Percentiles rank a stretch among this genome's conserved stretches.
Conservation (phyloP, 2,797 vertebrate species). For the Rhinoraja longicauda region DNA sequence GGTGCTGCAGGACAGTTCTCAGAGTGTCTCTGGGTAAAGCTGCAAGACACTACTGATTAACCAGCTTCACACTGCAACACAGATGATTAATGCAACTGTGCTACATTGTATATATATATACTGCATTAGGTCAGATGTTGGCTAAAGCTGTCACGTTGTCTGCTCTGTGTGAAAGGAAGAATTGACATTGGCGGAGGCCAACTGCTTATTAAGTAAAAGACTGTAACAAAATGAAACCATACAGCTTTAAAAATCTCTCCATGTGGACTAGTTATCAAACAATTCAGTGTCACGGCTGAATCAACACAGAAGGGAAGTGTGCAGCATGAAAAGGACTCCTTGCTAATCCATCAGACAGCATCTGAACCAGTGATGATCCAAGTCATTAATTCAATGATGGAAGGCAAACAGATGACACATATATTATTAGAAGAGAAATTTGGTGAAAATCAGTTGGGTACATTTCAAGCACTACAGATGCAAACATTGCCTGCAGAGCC, state of each 20-base stretch:
- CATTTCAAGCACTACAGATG: conserved; percentile 8
- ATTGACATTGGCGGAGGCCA: neutral
- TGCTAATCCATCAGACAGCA: conserved; percentile 25
- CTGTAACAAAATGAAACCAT: neutral
- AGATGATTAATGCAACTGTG: conserved; percentile 18
- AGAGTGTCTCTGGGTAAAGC: neutral
- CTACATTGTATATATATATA: neutral
- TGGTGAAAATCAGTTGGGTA: conserved; percentile 15
- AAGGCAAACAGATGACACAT: conserved; percentile 29
- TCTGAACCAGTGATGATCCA: conserved; percentile 29
- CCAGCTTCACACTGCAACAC: neutral
- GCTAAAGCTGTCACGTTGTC: neutral
- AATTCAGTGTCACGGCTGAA: conserved; percentile 24
- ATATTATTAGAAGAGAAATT: conserved; percentile 18
- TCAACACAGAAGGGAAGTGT: conserved; percentile 22
- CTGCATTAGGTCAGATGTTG: neutral
- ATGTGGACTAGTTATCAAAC: neutral
- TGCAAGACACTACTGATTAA: neutral
- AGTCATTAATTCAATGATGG: conserved; percentile 18
- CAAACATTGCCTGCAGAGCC: neutral
- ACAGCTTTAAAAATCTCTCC: neutral
- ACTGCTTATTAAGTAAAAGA: neutral
- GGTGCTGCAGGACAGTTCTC: neutral
- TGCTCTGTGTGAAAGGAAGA: neutral
- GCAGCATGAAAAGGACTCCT: conserved; percentile 1